phyloP scores from a whole-genome alignment of 2,888 invertebrate genomes.

The Itoplectis maculator region DNA sequence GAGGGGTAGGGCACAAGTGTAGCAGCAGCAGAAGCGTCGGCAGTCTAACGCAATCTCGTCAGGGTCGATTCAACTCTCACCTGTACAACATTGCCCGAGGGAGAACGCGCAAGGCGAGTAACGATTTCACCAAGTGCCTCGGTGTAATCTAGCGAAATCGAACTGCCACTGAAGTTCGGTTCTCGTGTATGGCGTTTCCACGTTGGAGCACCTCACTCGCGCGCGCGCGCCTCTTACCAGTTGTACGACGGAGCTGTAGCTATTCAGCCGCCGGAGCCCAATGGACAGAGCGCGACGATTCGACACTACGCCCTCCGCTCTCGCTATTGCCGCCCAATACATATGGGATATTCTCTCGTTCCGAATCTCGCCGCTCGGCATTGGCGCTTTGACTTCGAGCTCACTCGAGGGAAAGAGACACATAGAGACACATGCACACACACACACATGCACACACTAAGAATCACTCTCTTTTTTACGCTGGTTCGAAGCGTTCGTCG shows the following conservation, averaged over 20 bases:
- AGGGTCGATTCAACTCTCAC: conserved; percentile 61
- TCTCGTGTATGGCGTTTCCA: conserved; percentile 23
- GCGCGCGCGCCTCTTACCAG: conserved; percentile 18
- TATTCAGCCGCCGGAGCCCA: conserved; percentile 43
- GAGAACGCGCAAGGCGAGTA: conserved; percentile 39
- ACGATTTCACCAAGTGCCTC: conserved; percentile 61
- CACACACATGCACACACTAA: too few species aligned
- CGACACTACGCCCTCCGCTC: conserved; percentile 33
- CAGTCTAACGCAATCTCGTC: conserved; percentile 59
- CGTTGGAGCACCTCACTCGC: background rate
- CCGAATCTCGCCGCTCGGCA: conserved; percentile 7
- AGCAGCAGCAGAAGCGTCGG: conserved; percentile 7
- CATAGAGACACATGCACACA: too few species aligned
- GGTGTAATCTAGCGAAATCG: conserved; percentile 63
- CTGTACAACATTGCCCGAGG: conserved; percentile 50
- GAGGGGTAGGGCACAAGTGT: conserved; percentile 7
- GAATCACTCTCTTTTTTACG: background rate
- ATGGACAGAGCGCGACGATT: conserved; percentile 20
- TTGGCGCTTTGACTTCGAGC: conserved; percentile 27
- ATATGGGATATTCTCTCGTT: conserved; percentile 31
- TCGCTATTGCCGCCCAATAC: conserved; percentile 21
- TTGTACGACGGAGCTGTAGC: conserved; percentile 13
- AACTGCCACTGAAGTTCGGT: conserved; percentile 52
- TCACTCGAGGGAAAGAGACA: conserved; percentile 16
- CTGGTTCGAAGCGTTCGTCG: background rate